Base-by-base conservation (phyloP, 2,797 vertebrate species). In the Apogon talboti region DNA sequence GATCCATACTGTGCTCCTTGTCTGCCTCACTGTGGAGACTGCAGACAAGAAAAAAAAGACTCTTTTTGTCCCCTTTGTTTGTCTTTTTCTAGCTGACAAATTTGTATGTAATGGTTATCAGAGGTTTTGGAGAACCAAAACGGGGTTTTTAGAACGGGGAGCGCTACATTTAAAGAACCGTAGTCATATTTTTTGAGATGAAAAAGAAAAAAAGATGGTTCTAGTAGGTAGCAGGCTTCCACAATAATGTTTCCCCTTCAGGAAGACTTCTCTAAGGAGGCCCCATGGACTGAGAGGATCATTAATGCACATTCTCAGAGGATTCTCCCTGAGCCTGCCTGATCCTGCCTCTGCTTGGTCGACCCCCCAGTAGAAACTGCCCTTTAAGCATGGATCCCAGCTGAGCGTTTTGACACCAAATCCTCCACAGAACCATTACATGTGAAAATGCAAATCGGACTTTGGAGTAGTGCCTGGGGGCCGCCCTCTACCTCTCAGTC, bases 1-100 rank as follows among this genome's bases (percentile, higher is more conserved):
- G 83, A 87, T 88, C 86, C 79, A 88, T 88, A 90, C 91, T 91
- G 92, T 92, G 88, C 85, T 90, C 74, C 79, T 83, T 77, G 81
- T 83, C 84, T 83, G 85, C 77, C 66, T 86, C 84, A 71, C 78
- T 83, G 76, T 90, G 72, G 80, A 85, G 80, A 76, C 66, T 35
- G 77, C 82, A 82, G 80, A 73, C 74, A 66, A 69, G 3, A 81
- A 69, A 66, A 74, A 55, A 74, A 60, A 52, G 1, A 46, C 4
- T 33, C n/a, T 43, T 73, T 79, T 51, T 80, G 67, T 78, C 62
- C 18, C 78, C 71, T 84, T 58, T 75, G 49, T 84, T 83, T 83
- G 83, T 89, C 85, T 79, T 87, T 91, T 91, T 88, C 84, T 91
- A 91, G 85, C 86, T 84, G 88, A 89, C 78, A 88, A 75, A 85